These are phyloP conservation scores for Bolinopsis microptera DNA, from an alignment of 37 sponge, comb jelly and placozoan species.

Conservation along the genomic window DNA sequence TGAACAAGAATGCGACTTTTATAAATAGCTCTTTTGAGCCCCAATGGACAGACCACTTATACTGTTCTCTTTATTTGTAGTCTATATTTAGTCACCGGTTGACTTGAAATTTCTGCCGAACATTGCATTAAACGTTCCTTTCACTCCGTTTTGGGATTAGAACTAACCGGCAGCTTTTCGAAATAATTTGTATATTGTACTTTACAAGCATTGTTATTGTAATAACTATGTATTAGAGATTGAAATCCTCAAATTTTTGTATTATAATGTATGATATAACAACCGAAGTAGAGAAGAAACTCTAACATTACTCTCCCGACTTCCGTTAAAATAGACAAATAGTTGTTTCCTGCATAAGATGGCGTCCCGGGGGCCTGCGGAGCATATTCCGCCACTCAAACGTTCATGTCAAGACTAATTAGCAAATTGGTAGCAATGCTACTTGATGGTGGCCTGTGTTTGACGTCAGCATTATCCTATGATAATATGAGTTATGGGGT, in stretches of 20 bases:
- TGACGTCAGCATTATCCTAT: not conserved
- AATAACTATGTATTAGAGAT: too few species aligned
- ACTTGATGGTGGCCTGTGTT: not conserved
- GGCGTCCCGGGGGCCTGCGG: too few species aligned
- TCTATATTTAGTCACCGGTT: not conserved
- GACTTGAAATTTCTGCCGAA: not conserved
- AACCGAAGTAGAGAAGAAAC: too few species aligned
- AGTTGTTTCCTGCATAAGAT: too few species aligned
- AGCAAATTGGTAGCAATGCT: not conserved
- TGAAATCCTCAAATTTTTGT: too few species aligned
- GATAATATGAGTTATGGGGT: too few species aligned
- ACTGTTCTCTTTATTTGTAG: not conserved
- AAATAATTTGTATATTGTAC: not conserved
- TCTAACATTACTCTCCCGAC: too few species aligned
- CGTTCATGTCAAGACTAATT: not conserved
- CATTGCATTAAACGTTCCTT: not conserved
- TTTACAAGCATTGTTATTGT: not conserved
- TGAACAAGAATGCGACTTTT: constrained; percentile 94
- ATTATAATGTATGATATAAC: too few species aligned
- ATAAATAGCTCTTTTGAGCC: constrained; percentile 73
- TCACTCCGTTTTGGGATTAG: not conserved
- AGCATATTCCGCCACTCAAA: too few species aligned
- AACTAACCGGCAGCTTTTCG: not conserved
- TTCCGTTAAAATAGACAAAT: too few species aligned
- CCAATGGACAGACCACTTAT: not conserved